Evolutionary conservation across 2,113 vertebrate species (phyloP), one percentile per base, ranked within the genome.

Genomic region (Benitochromis conjunctus): DNA sequence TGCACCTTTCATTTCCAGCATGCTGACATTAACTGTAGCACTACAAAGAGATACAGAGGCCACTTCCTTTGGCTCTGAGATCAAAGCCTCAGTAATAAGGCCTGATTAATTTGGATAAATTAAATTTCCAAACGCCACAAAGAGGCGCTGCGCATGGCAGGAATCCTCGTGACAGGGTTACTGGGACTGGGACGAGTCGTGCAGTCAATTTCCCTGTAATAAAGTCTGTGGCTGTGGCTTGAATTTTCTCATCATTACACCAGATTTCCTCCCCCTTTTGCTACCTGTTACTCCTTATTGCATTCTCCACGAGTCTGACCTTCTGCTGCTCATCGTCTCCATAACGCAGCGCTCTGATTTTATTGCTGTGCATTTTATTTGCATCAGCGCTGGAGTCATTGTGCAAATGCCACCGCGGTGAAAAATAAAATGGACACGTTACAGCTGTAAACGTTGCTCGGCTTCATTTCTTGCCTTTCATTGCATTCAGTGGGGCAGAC

Each of bases 21-120:
- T 55, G 46, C 79, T 89, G 89, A 92, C 90, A 92, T 90, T 84
- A 93, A 79, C 56, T 18, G 58, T 41, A 12, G 53, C 71, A 83
- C 90, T 79, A 92, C 91, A 92, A 92, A 94, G 93, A 81, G 77
- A 53, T 80, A 54, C 77, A 57, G 41, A 56, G 55, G 60, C 80
- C 60, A 69, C 86, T 86, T 91, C 87, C 6, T 13, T 79, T 53
- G 62, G 81, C 85, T 71, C 69, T 7, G 3, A 53, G 76, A 95
- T 95, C 93, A 94, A 93, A 93, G 94, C 29, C 2, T 86, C 81
- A 83, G 38, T 89, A 92, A 94, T 90, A 48, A 87, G 53, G 64
- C 62, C 82, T 89, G 90, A 91, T 94, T 92, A 86, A 92, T 93
- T 85, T 88, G 7, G 62, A 86, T 87, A 89, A 93, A 91, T 92